Base-by-base conservation (phyloP, 1,140 invertebrate genomes). In the Lithobius niger region DNA sequence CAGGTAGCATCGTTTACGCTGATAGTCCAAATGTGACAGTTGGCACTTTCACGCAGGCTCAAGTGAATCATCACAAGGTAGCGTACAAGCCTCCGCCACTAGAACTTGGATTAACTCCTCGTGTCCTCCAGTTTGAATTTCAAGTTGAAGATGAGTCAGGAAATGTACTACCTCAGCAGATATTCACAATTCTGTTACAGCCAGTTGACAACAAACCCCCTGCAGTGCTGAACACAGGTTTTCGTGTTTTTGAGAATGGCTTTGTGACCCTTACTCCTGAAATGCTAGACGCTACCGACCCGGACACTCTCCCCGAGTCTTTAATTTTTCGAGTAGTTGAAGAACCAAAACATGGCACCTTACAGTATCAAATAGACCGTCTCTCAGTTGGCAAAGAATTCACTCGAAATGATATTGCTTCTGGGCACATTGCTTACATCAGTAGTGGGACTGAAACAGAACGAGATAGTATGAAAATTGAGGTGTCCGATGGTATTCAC, bases 171-270 rank as follows among this genome's bases (percentile, higher is more conserved):
- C 54, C 54, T 1, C 64, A 67, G 56, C 67, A 74, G 56, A 57
- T 57, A 6, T 72, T 71, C 49, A 65, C 60, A 4, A 66, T 73
- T 10, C 55, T 64, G 15, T 51, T 74, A 3, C 62, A 64, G 25
- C 70, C 72, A 13, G 62, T 73, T 19, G 64, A 72, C 56, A 71
- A 72, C 57, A 63, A 71, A 48, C 71, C 70, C 0, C 71, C 71
- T 3, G 53, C 59, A 16, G 63, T 74, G 6, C 61, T 54, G 31
- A 71, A 71, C 57, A 62, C 51, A 21, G 67, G 67, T 0, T 45
- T 68, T 6, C 16, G 40, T 19, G 66, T 72, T 15, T 50, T 59
- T 31, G 70, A 71, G 64, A 68, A 67, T 57, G 66, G 66, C 25
- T 62, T 59, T 49, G 59, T 61, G 22, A 54, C 63, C 6, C 52